Evolutionary conservation across 2,113 vertebrate genomes (phyloP), one percentile per base, ranked within the genome.

Genomic region (Gallinago jamesoni): DNA sequence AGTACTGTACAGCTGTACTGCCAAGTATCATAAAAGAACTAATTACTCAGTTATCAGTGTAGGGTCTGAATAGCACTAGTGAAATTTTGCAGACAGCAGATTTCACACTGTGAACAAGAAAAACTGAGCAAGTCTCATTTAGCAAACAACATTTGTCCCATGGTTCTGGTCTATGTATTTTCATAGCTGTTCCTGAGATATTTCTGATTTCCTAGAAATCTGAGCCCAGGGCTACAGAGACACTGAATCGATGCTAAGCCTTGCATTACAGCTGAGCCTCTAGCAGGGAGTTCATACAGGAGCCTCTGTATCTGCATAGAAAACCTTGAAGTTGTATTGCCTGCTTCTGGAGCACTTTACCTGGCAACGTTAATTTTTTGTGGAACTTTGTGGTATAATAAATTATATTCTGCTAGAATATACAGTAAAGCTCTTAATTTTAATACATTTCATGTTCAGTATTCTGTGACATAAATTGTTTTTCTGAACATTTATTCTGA

Each of bases 1-100:
- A 91, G 68, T 62, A 52, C 33, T 7, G 9, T 76, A 63, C 91
- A 94, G 95, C 91, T 96, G 91, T 85, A 78, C 84, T 81, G 76
- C 74, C n/a, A 77, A 94, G 83, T 74, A 23, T 59, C 76, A 90
- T 86, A 70, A 81, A 82, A 74, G 76, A 81, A 30, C 74, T 84
- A 84, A 93, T 95, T 83, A n/a, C 39, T 94, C 56, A 30, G 31
- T 48, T 94, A 76, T 57, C 70, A 80, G 63, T 83, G 72, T 33
- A 77, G 63, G 33, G 52, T 83, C 68, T 95, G 76, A 94, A 89
- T 86, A 86, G 64, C 89, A 57, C 48, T 33, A 77, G 70, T 76
- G 87, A 76, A 82, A 66, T 73, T 73, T 63, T 87, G 66, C 66
- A 72, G 53, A 5, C 25, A 33, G 78, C 66, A 73, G 57, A 87